Evolutionary conservation across 2,113 vertebrate species (phyloP), one percentile per base, ranked within the genome.

Genomic region (Actenoides hombroni): DNA sequence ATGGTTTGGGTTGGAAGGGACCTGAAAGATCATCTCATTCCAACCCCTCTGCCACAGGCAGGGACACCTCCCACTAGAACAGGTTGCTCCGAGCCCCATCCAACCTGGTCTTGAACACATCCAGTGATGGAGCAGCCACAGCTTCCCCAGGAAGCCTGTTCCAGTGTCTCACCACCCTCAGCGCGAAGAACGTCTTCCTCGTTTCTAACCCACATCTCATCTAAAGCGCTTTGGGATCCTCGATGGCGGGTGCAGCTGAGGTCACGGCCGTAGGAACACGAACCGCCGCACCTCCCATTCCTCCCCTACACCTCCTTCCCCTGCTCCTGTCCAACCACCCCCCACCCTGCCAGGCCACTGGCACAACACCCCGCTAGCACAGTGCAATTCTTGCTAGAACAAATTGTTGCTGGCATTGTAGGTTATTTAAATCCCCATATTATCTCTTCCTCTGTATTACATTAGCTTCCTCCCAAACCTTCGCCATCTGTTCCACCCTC

Each of bases 401-500:
- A 97, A 96, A 96, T 96, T 91, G 93, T 97, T 95, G 91, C 95
- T 92, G 95, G 94, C 97, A 86, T 96, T 76, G 94, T 96, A 40
- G 93, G 95, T 95, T 97, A 97, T 97, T 97, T 97, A 95, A 97
- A 97, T 96, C 97, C 93, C 59, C 94, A 85, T 86, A 96, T 96
- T 95, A 92, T 96, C 82, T 88, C 96, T 97, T 94, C 95, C 94
- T 95, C 90, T 95, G 94, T 94, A 92, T 96, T 96, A 73, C 96
- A 95, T 96, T 86, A 92, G 94, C 96, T 97, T 95, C 96, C 95
- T 96, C 96, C 96, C 94, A 97, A 97, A 96, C 97, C 97, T 97
- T 92, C 92, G 28, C 97, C 97, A 97, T 97, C 97, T 97, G 97
- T 97, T 97, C 97, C 97, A 94, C 97, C 95, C 97, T 97, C 94